Conservation (phyloP, 2,888 invertebrate species). For the Aromia moschata region DNA sequence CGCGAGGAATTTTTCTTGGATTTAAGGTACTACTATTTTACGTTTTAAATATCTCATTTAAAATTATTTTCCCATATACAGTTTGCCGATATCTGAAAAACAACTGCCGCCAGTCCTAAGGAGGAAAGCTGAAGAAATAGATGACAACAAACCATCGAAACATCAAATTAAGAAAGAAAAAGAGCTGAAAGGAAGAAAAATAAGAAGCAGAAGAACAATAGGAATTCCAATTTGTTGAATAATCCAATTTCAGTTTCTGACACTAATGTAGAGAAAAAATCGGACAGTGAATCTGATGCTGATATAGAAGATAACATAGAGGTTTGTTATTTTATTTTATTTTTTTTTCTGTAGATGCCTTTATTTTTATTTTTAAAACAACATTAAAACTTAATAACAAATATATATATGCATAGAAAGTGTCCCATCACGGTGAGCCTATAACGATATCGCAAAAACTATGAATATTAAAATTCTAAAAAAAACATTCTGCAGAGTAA, state of each 20-base stretch:
- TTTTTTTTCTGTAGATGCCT: too few species aligned
- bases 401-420: too few species aligned
- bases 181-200: conserved; percentile 68
- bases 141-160: conserved; percentile 70
- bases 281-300: conserved; percentile 79
- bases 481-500: too few species aligned
- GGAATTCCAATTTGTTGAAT: conserved; percentile 26
- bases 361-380: too few species aligned
- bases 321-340: conserved; percentile 49
- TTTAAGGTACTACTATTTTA: conserved; percentile 63
- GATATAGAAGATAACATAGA: conserved; percentile 83
- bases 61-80: conserved; percentile 55
- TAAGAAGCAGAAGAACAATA: conserved; percentile 62
- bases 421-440: too few species aligned
- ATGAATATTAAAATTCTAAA: too few species aligned
- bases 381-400: too few species aligned
- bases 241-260: conserved; percentile 42
- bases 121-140: conserved; percentile 59
- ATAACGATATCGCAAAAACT: too few species aligned
- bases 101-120: conserved; percentile 74
- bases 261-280: conserved; percentile 64
- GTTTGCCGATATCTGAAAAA: conserved; percentile 86
- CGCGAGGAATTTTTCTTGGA: conserved; percentile 94
- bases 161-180: conserved; percentile 74
- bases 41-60: neutral